Conservation (phyloP, 37 sponge, comb jelly and placozoan genomes). For the Crambe crambe region DNA sequence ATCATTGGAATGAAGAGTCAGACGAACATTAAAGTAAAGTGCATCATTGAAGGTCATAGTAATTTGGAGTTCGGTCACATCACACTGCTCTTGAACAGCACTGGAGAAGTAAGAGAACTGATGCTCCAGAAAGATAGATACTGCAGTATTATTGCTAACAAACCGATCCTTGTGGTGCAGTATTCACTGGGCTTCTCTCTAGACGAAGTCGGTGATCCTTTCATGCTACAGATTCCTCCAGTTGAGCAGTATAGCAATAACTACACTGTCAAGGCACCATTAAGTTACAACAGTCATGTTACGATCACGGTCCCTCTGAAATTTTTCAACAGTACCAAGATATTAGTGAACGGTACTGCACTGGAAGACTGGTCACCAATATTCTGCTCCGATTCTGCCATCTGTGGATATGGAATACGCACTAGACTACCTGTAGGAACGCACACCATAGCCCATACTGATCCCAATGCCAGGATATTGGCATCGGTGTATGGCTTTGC, state of each 20-base stretch:
- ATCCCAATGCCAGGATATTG: constrained; percentile 10
- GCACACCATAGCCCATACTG: constrained; percentile 6
- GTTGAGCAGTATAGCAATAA: constrained; percentile 32
- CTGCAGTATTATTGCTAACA: constrained; percentile 29
- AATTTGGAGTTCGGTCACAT: not conserved
- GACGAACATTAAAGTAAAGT: not conserved
- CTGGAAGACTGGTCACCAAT: constrained; percentile 14
- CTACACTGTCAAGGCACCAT: not conserved
- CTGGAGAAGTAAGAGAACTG: constrained; percentile 21
- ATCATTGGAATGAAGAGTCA: not conserved
- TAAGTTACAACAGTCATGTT: not conserved
- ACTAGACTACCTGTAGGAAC: constrained; percentile 6
- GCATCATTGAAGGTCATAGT: not conserved
- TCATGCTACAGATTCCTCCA: constrained; percentile 48
- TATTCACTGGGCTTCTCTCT: constrained; percentile 28
- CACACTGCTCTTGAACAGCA: not conserved
- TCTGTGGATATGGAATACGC: constrained; percentile 30
- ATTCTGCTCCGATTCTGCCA: not conserved
- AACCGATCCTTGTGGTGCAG: constrained; percentile 43
- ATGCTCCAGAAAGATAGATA: not conserved
- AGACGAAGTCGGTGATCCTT: constrained; percentile 48
- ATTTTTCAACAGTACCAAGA: constrained; percentile 3
- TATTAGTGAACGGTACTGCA: constrained; percentile 1
- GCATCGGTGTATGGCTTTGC: constrained; percentile 39
- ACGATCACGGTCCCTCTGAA: constrained; percentile 12